Evolutionary conservation across 1,140 invertebrate genomes (phyloP).

Genomic region (Procambarus virginalis): DNA sequence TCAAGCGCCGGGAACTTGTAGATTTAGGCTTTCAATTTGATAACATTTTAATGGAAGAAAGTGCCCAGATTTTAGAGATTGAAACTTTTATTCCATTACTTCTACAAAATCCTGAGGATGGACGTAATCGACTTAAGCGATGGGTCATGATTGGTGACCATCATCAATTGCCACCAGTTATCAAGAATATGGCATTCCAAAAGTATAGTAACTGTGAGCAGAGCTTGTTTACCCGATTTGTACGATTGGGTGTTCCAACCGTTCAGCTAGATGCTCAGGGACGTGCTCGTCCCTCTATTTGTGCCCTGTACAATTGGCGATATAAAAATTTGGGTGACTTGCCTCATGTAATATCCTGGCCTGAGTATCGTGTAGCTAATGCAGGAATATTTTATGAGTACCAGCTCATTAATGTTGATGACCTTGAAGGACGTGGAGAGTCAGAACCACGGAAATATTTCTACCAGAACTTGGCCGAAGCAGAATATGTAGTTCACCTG

Average conservation of each 20-base stretch:
- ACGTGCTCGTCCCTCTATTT: constrained; percentile 92
- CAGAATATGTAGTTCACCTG: constrained; percentile 97
- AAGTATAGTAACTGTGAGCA: constrained; percentile 99
- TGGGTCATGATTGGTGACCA: constrained; percentile 99
- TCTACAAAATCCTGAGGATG: constrained; percentile 97
- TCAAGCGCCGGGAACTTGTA: constrained; percentile 96
- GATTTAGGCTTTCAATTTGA: constrained; percentile 98
- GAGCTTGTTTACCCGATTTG: constrained; percentile 96
- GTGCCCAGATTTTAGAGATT: constrained; percentile 99
- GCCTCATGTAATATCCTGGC: constrained; percentile 85
- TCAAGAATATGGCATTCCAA: constrained; percentile 99
- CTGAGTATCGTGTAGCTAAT: constrained; percentile 93
- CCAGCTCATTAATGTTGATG: constrained; percentile 96
- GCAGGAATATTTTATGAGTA: constrained; percentile 94
- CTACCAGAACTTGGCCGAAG: constrained; percentile 99
- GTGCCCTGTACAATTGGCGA: constrained; percentile 97
- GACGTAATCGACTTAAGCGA: constrained; percentile 94
- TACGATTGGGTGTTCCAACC: constrained; percentile 95
- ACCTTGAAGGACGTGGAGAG: constrained; percentile 96
- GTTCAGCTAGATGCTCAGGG: constrained; percentile 98
- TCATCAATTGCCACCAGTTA: constrained; percentile 98
- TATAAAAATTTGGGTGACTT: constrained; percentile 97
- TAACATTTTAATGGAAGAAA: constrained; percentile 99
- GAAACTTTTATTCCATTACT: constrained; percentile 99
- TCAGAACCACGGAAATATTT: constrained; percentile 98